These are phyloP conservation scores for Meloidogyne chitwoodi DNA, from an alignment of 1,140 invertebrate species.

Conservation along the genomic window DNA sequence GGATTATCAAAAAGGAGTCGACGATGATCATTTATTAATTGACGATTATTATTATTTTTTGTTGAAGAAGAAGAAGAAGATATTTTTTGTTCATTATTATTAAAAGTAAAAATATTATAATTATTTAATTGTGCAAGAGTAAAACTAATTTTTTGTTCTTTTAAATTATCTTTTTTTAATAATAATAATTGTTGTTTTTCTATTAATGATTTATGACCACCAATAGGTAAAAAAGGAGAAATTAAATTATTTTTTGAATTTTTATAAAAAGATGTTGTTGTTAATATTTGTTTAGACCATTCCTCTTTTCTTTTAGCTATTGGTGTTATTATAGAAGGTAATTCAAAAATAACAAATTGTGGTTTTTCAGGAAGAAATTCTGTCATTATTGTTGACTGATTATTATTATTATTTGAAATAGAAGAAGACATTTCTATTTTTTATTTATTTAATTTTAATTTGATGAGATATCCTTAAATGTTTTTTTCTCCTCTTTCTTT, in stretches of 20 bases:
- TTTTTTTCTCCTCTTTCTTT: background rate
- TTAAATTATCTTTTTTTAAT: background rate
- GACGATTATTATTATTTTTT: background rate
- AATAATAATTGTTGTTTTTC: constrained; percentile 6
- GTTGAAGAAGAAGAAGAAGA: too few species aligned
- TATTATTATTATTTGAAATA: background rate
- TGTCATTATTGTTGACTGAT: background rate
- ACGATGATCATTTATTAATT: background rate
- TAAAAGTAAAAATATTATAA: background rate
- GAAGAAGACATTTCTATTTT: background rate
- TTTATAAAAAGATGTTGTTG: background rate
- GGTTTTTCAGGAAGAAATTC: background rate
- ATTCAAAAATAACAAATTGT: constrained; percentile 20
- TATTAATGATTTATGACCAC: background rate
- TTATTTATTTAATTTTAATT: background rate
- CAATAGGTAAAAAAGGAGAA: background rate
- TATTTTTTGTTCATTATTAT: background rate
- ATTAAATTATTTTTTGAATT: background rate
- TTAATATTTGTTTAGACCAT: background rate
- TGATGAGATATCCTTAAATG: too few species aligned
- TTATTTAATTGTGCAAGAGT: background rate
- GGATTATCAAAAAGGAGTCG: constrained; percentile 18
- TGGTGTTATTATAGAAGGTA: background rate
- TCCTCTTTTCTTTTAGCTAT: background rate
- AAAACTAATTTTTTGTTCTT: background rate